phyloP scores from a whole-genome alignment of 2,888 invertebrate genomes.

The Philonicus albiceps region DNA sequence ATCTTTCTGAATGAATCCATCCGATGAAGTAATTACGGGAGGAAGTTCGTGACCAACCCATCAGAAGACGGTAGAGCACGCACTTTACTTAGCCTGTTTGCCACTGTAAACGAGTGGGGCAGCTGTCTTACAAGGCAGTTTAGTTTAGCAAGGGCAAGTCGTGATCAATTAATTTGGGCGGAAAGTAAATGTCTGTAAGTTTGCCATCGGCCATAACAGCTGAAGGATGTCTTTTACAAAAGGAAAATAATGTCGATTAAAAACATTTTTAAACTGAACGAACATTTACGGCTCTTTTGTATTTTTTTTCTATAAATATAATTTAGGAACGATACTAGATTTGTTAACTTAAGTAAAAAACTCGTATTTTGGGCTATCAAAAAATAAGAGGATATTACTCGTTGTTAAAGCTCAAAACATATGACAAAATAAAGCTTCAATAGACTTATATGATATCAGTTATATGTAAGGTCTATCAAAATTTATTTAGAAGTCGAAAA shows the following conservation, averaged over 20 bases:
- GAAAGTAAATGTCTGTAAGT: not conserved
- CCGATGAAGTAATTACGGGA: constrained; percentile 15
- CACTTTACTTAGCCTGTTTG: not conserved
- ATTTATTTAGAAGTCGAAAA: no score
- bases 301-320: not conserved
- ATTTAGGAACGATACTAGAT: no score
- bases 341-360: no score
- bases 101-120: not conserved
- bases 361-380: no score
- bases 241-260: not conserved
- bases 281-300: no score
- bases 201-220: not conserved
- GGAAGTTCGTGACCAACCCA: constrained; percentile 8
- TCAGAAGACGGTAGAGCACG: constrained; percentile 6
- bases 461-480: no score
- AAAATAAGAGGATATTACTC: no score
- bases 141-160: not conserved
- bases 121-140: not conserved
- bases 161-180: not conserved
- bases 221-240: not conserved
- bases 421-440: no score
- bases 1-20: not conserved
- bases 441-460: no score
- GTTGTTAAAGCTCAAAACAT: no score
- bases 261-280: not conserved